Conservation (phyloP, 2,888 invertebrate species). For the Synanthedon vespiformis region DNA sequence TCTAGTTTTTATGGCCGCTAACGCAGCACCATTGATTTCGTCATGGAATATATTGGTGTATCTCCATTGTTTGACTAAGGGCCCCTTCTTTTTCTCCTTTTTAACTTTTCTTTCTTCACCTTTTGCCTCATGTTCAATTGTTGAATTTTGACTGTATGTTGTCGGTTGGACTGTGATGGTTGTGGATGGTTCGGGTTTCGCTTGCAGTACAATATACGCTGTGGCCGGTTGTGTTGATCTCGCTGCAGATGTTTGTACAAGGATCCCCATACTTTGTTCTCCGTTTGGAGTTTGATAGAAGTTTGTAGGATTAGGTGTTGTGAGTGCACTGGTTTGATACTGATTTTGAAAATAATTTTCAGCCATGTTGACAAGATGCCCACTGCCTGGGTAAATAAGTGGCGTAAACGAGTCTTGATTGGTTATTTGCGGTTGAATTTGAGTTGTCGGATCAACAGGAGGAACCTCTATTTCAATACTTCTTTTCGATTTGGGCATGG, state of each 20-base stretch:
- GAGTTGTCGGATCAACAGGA: slow-evolving; percentile 20
- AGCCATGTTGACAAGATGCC: slow-evolving; percentile 59
- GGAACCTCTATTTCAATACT: slow-evolving; percentile 33
- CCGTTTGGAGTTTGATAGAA: slow-evolving; percentile 59
- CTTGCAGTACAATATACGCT: slow-evolving; percentile 55
- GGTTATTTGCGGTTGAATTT: slow-evolving; percentile 19
- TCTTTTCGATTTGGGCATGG: slow-evolving; percentile 61
- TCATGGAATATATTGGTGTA: slow-evolving; percentile 70
- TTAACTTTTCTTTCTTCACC: slow-evolving; percentile 37
- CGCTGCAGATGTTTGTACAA: slow-evolving; percentile 41
- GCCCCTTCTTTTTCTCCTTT: slow-evolving; percentile 54
- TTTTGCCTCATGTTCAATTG: slow-evolving; percentile 23
- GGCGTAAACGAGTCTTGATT: slow-evolving; percentile 40
- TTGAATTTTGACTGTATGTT: slow-evolving; percentile 15
- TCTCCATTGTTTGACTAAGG: slow-evolving; percentile 67
- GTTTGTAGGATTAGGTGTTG: slow-evolving; percentile 40
- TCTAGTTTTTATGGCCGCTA: slow-evolving; percentile 65
- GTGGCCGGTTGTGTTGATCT: slow-evolving; percentile 48
- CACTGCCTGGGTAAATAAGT: slow-evolving; percentile 55
- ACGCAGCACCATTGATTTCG: slow-evolving; percentile 64
- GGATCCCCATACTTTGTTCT: slow-evolving; percentile 53
- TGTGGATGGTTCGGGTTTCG: slow-evolving; percentile 43
- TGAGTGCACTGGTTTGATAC: slow-evolving; percentile 47
- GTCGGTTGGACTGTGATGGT: slow-evolving; percentile 34
- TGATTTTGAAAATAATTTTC: slow-evolving; percentile 66